These are phyloP conservation scores for Syritta pipiens DNA, from an alignment of 2,888 invertebrate species.

Conservation along the genomic window DNA sequence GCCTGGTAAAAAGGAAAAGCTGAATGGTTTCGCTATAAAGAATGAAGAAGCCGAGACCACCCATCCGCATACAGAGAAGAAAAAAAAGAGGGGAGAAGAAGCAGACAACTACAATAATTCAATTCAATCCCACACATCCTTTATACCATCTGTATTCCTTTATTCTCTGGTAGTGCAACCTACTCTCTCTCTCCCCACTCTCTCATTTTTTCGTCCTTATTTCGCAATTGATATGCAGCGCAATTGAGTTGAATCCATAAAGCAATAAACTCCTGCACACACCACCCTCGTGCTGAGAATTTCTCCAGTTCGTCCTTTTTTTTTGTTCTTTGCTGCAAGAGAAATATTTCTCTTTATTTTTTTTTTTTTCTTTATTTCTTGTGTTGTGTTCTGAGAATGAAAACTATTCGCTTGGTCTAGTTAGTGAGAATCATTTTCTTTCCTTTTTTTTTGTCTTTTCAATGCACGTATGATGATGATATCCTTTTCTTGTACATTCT, in stretches of 20 bases:
- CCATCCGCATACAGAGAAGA: too few relatives aligned
- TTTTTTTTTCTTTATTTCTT: constrained; percentile 31
- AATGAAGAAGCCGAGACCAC: too few relatives aligned
- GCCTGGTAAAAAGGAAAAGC: constrained; percentile 12
- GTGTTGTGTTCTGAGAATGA: too few relatives aligned
- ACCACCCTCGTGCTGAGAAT: constrained; percentile 20
- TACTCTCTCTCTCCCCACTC: neutral
- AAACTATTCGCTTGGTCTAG: constrained; percentile 48
- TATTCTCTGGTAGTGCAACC: constrained; percentile 8
- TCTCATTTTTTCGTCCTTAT: too few relatives aligned
- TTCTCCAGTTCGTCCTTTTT: neutral
- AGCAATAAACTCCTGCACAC: constrained; percentile 46
- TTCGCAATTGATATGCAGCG: constrained; percentile 56
- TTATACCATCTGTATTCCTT: constrained; percentile 22
- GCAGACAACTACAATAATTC: constrained; percentile 60
- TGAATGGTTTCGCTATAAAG: too few relatives aligned
- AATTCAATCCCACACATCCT: constrained; percentile 53
- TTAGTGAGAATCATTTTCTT: constrained; percentile 8
- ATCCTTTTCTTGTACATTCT: constrained; percentile 22
- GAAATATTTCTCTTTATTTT: constrained; percentile 23
- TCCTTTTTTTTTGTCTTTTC: neutral
- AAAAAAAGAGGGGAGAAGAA: too few relatives aligned
- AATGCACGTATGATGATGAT: constrained; percentile 9
- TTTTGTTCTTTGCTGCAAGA: neutral
- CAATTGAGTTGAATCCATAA: constrained; percentile 66